phyloP scores from a whole-genome alignment of 2,888 invertebrate genomes.

The Stegophylla sp. region DNA sequence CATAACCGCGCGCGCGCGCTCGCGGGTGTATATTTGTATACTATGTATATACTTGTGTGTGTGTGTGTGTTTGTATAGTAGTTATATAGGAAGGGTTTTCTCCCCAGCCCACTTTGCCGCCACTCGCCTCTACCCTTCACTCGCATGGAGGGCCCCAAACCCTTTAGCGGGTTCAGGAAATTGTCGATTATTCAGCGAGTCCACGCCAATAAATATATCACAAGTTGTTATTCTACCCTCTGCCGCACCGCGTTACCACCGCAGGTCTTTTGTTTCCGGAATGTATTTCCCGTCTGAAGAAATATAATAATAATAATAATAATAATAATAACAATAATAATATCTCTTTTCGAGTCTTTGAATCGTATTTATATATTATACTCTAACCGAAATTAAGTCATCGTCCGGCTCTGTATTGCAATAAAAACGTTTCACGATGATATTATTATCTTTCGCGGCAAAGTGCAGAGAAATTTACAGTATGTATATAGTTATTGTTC shows the following conservation, averaged over 20 bases:
- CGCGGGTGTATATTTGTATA: neutral
- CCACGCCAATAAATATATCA: constrained; percentile 53
- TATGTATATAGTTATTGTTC: neutral
- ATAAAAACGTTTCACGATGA: constrained; percentile 5
- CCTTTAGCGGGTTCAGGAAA: constrained; percentile 54
- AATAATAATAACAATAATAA: constrained; percentile 25
- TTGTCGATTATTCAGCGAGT: constrained; percentile 57
- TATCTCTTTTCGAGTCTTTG: constrained; percentile 41
- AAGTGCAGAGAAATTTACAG: constrained; percentile 10
- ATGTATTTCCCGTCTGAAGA: constrained; percentile 49
- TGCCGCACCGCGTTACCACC: neutral
- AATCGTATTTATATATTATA: neutral
- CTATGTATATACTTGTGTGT: neutral
- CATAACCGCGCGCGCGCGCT: neutral
- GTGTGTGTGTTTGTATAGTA: neutral
- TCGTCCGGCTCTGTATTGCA: neutral
- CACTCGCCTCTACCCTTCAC: neutral
- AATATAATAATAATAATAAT: constrained; percentile 42
- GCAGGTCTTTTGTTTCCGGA: constrained; percentile 53
- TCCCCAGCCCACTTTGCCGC: neutral
- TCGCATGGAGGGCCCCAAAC: constrained; percentile 23
- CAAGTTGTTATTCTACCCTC: constrained; percentile 28
- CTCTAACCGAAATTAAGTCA: constrained; percentile 40
- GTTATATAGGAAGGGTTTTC: constrained; percentile 37
- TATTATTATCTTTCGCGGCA: neutral